Conservation (phyloP, 53 echinoderm and acorn worm genomes). For the Echinometra lucunter region DNA sequence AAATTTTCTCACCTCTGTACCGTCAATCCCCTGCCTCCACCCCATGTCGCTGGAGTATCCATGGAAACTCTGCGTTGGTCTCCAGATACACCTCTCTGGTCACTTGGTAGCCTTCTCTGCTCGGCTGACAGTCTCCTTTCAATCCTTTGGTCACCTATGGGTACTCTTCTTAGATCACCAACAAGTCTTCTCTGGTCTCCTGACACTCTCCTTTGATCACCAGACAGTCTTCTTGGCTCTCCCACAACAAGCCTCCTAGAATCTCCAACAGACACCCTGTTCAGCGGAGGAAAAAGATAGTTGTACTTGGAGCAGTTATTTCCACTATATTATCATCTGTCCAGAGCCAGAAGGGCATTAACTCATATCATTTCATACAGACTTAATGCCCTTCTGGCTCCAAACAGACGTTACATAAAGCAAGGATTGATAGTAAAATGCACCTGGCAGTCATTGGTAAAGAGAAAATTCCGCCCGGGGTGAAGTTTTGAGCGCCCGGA, state of each 20-base stretch:
- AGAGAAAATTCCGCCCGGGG: too few relatives aligned
- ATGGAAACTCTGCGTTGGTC: constrained; percentile 55
- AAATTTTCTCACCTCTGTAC: constrained; percentile 50
- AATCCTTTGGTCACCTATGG: constrained; percentile 43
- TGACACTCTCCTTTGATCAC: constrained; percentile 41
- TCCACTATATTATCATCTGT: too few relatives aligned
- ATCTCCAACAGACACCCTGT: constrained; percentile 64
- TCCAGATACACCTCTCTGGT: constrained; percentile 46
- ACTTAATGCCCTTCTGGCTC: too few relatives aligned
- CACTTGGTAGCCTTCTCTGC: constrained; percentile 20
- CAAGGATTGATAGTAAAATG: too few relatives aligned
- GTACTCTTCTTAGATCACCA: constrained; percentile 46
- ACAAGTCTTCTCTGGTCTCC: constrained; percentile 43
- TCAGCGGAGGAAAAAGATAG: background rate
- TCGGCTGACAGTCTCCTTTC: constrained; percentile 52
- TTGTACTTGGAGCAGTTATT: too few relatives aligned
- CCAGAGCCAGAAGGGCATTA: too few relatives aligned
- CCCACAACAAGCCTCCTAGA: constrained; percentile 61
- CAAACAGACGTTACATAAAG: too few relatives aligned
- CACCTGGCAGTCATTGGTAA: too few relatives aligned
- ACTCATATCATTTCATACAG: too few relatives aligned
- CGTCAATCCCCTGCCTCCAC: constrained; percentile 65
- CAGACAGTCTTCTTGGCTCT: constrained; percentile 50
- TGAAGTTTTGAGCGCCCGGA: too few relatives aligned
- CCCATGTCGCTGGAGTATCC: constrained; percentile 11